These are phyloP conservation scores for Cirrhinus molitorella DNA, from an alignment of 2,797 vertebrate species.

Conservation along the genomic window DNA sequence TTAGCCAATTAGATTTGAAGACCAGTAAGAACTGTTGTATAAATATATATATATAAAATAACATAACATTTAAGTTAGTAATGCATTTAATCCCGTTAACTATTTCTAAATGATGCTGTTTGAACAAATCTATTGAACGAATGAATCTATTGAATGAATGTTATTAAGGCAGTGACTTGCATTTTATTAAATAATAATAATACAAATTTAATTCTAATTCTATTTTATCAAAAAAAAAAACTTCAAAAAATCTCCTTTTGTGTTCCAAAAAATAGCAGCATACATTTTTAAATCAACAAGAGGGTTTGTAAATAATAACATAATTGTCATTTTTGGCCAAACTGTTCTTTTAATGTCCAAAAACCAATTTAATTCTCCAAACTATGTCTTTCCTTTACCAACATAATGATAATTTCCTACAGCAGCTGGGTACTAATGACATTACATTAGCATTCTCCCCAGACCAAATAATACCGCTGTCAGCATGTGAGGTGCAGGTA, in stretches of 20 bases:
- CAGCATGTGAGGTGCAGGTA: slow-evolving; percentile 28
- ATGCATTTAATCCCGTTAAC: too few species aligned
- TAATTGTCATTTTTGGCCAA: neutral
- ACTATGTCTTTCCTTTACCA: neutral
- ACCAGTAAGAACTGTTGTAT: too few species aligned
- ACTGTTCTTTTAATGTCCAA: slow-evolving; percentile 12
- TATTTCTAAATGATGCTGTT: too few species aligned
- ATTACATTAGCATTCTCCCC: slow-evolving; percentile 16
- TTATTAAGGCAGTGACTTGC: too few species aligned
- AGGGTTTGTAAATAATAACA: neutral
- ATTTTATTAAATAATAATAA: too few species aligned
- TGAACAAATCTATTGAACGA: too few species aligned
- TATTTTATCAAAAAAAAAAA: too few species aligned
- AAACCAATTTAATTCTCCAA: slow-evolving; percentile 29
- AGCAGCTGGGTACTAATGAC: slow-evolving; percentile 19
- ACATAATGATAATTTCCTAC: neutral
- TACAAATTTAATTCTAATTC: too few species aligned
- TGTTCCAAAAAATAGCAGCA: neutral
- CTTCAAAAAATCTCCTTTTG: neutral
- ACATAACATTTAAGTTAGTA: too few species aligned
- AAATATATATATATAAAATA: too few species aligned
- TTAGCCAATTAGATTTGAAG: too few species aligned
- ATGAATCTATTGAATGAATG: too few species aligned
- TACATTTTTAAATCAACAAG: neutral
- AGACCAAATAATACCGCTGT: slow-evolving; percentile 24